Evolutionary conservation across 2,797 vertebrate species (phyloP), one percentile per base, ranked within the genome.

Genomic region (Ceyx erithaca): DNA sequence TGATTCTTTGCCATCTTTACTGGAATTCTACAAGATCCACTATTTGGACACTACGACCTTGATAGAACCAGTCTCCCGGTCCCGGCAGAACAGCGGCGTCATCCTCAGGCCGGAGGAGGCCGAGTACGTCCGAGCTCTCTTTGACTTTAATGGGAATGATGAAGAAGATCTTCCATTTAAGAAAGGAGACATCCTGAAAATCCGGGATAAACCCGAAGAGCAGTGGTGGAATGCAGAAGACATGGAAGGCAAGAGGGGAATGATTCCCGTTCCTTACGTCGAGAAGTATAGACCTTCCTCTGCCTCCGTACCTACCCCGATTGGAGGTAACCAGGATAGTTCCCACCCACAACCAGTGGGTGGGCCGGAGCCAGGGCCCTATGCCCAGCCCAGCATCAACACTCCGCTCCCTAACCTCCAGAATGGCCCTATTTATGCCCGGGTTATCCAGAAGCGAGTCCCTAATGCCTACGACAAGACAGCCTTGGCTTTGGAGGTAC

Each of bases 381-480:
- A 99, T 93, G 99, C 99, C 95, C 99, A 99, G 97, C 99, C 99
- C 96, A 98, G 97, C 97, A 98, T 98, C 98, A 98, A 97, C 97
- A 99, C 99, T 93, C 98, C 99, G 81, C 98, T 99, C 94, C 99
- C 99, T 95, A 99, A 99, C 96, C 99, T 99, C 94, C 99, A 99
- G 98, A 99, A 99, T 77, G 99, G 99, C 97, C 99, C 99, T 61
- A 99, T 99, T 96, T 99, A 97, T 97, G 99, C 99, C 98, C 98
- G 99, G 97, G 99, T 99, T 95, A 98, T 99, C 97, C 99, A 99
- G 99, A 99, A 99, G 98, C 99, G 99, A 98, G 99, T 99, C 95
- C 99, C 99, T 97, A 99, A 99, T 97, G 99, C 99, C 94, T 99
- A 99, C 94, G 99, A 99, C 98, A 99, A 99, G 98, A 99, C 99